A percentile compares a stretch with the other conserved stretches of the same genome.
These are phyloP conservation scores for Eurois occulta DNA, from an alignment of 2,888 invertebrate species.

Conservation along the genomic window DNA sequence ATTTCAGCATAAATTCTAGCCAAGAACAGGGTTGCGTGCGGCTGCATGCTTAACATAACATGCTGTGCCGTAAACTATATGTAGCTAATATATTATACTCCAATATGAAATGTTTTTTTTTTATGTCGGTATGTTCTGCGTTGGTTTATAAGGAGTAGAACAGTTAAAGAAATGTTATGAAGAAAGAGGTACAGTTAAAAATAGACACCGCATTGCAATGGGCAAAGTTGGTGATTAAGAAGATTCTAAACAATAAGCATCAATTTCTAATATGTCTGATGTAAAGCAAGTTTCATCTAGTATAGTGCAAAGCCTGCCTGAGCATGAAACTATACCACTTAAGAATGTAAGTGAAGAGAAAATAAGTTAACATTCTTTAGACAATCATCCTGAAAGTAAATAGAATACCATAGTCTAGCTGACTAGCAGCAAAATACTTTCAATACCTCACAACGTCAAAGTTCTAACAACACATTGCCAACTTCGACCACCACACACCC, in stretches of 20 bases:
- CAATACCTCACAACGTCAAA: slow-evolving; percentile 2
- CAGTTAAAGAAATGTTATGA: neutral
- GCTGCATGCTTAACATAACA: slow-evolving; percentile 62
- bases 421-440: neutral
- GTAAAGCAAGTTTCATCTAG: neutral
- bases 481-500: slow-evolving; percentile 30
- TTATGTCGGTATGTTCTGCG: neutral
- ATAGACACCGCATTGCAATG: neutral
- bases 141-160: neutral
- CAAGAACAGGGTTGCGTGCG: slow-evolving; percentile 70
- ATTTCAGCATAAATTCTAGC: slow-evolving; percentile 69
- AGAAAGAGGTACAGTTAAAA: neutral
- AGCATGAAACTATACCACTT: neutral
- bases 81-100: slow-evolving; percentile 26
- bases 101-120: slow-evolving; percentile 20
- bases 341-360: neutral
- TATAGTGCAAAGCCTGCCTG: neutral
- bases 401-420: neutral
- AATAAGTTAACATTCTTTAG: neutral
- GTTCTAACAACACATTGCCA: slow-evolving; percentile 4
- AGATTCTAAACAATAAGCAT: neutral
- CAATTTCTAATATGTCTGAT: neutral
- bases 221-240: neutral
- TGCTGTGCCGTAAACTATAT: slow-evolving; percentile 45
- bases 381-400: neutral